Conservation (phyloP, 1,140 invertebrate species). For the Drosophila sp. region DNA sequence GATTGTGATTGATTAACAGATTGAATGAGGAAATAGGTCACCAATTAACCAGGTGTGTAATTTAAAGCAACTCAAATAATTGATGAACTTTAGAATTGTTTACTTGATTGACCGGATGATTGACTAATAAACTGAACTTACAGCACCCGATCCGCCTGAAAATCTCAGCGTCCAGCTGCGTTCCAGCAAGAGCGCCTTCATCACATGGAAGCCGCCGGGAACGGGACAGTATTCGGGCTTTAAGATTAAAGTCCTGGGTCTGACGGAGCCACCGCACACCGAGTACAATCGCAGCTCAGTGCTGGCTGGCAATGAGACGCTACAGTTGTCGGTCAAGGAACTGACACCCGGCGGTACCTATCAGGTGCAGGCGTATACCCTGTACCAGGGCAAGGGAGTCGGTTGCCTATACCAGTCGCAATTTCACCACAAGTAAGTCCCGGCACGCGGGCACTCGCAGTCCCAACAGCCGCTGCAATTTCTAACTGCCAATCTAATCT, state of each 20-base stretch:
- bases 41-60: background rate
- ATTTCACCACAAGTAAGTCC: conserved; percentile 95
- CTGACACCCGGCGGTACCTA: conserved; percentile 94
- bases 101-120: conserved; percentile 4
- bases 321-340: conserved; percentile 91
- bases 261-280: conserved; percentile 87
- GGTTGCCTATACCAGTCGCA: conserved; percentile 93
- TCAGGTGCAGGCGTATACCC: conserved; percentile 94
- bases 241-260: conserved; percentile 89
- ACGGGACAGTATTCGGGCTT: conserved; percentile 92
- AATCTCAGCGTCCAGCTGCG: conserved; percentile 92
- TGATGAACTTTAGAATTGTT: background rate
- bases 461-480: conserved; percentile 67
- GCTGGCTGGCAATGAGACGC: conserved; percentile 88
- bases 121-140: background rate
- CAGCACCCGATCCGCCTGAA: conserved; percentile 94
- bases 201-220: conserved; percentile 92
- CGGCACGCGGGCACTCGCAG: conserved; percentile 34
- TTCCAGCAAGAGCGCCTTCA: conserved; percentile 92
- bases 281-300: conserved; percentile 87
- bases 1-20: background rate
- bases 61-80: background rate
- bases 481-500: conserved; percentile 36
- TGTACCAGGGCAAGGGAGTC: conserved; percentile 95
- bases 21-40: background rate